Evolutionary conservation across 2,888 invertebrate species (phyloP), one percentile per base, ranked within the genome.

Genomic region (Malthinus flaveolus): DNA sequence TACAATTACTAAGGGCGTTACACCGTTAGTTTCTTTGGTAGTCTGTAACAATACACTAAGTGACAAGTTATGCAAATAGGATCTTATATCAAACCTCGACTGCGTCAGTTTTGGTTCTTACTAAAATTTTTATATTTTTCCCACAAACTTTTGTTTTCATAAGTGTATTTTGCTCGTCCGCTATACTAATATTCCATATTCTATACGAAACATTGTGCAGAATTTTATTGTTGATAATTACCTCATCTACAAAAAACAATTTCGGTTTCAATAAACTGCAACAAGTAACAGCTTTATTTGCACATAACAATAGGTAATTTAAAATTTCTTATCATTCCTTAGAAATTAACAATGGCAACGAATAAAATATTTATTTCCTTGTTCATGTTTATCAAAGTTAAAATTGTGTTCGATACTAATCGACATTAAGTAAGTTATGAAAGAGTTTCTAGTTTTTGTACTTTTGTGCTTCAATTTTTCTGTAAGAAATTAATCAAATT

Each of bases 151-250:
- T 67, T n/a, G 66, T 67, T 65, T 75, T 75, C 68, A 75, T 68
- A 9, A 74, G 54, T 13, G 62, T 63, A 55, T 61, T 69, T 39
- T 66, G 64, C 39, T 65, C 66, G 13, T 63, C 63, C n/a, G 62
- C 67, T 50, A 68, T 67, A 53, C 68, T 69, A 2, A 76, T 55
- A 32, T 66, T 70, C 77, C 77, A 77, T n/a, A 76, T 50, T 46
- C 69, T 67, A 45, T 77, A 77, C 13, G 68, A 67, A 3, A 67
- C 75, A 63, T 77, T 76, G 51, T 72, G 72, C 32, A 68, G 64
- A 13, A 72, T 62, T 54, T 49, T 32, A 23, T 36, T 32, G 3
- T 32, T 45, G 6, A 37, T 31, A 10, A 49, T 9, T 7, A 23
- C 23, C 2, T 23, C 23, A 23, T 23, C 23, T 23, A 23, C 23